Evolutionary conservation across 2,797 vertebrate genomes (phyloP).

Genomic region (Urophycis tenuis): DNA sequence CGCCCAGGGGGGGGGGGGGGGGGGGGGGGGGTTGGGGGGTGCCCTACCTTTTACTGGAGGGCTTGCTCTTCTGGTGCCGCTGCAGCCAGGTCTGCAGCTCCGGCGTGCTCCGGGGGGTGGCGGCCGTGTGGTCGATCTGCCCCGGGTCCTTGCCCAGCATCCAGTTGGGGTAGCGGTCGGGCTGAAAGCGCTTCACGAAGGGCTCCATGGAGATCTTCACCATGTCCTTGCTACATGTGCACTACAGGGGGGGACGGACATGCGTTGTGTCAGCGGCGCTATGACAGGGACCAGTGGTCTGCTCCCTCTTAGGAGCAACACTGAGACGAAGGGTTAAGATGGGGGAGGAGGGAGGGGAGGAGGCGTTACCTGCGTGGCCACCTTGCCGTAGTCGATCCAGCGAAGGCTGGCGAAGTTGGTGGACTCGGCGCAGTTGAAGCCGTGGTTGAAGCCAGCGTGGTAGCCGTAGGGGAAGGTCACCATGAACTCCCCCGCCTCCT

Average conservation of each 20-base stretch:
- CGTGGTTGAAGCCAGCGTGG: conserved; percentile 96
- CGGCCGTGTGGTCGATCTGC: conserved; percentile 82
- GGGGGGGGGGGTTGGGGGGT: not conserved
- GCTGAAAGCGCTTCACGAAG: conserved; percentile 94
- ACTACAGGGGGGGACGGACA: conserved; percentile 63
- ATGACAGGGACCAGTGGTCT: not conserved
- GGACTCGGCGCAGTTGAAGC: conserved; percentile 96
- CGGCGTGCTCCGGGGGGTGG: conserved; percentile 83
- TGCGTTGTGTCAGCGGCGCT: not conserved
- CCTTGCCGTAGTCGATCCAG: conserved; percentile 97
- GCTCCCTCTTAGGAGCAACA: not conserved
- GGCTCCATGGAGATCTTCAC: conserved; percentile 98
- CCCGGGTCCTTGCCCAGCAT: conserved; percentile 88
- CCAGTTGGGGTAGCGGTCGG: conserved; percentile 87
- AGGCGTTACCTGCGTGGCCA: conserved; percentile 84
- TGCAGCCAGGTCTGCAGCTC: conserved; percentile 86
- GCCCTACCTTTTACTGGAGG: conserved; percentile 69
- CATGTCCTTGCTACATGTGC: conserved; percentile 93
- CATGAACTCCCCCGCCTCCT: conserved; percentile 95
- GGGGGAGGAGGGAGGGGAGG: not conserved
- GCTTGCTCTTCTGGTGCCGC: conserved; percentile 71
- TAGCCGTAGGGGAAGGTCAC: conserved; percentile 97
- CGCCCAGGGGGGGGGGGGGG: too few species aligned
- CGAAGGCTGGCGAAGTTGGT: conserved; percentile 93
- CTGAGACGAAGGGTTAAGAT: not conserved